Percentiles rank a stretch among this genome's conserved stretches.
Conservation (phyloP, 2,113 vertebrate species). For the Melanocharis versteri region DNA sequence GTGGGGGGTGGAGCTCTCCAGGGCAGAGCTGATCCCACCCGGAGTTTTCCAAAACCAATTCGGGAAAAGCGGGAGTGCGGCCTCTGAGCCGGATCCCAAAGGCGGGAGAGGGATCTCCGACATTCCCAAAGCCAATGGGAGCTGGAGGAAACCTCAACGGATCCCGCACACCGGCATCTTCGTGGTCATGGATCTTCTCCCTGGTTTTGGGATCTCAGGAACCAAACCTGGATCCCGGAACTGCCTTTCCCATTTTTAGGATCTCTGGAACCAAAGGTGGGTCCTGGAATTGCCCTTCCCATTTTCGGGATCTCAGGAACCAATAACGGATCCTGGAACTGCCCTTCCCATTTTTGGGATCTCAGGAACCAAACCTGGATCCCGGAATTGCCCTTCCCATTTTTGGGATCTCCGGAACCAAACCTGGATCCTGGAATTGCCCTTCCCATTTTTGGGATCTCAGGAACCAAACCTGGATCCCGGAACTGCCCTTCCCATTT, state of each 20-base stretch:
- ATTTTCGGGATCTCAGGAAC: neutral
- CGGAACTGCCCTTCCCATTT: neutral
- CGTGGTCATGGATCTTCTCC: neutral
- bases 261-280: neutral
- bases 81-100: rapidly evolving
- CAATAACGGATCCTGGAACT: neutral
- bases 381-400: neutral
- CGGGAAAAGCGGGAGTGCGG: neutral
- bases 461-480: no score
- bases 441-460: no score
- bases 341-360: no score
- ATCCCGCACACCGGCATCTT: rapidly evolving
- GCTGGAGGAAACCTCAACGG: neutral
- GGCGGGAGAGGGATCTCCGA: neutral
- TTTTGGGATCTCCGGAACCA: rapidly evolving
- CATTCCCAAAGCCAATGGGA: rapidly evolving
- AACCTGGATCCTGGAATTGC: neutral
- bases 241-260: neutral
- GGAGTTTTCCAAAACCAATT: neutral
- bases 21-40: neutral
- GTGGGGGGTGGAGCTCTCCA: neutral
- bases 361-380: no score
- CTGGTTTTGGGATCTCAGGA: neutral
- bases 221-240: rapidly evolving
- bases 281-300: neutral